These are phyloP conservation scores for Perca flavescens DNA, from an alignment of 2,113 vertebrate genomes.

Conservation along the genomic window DNA sequence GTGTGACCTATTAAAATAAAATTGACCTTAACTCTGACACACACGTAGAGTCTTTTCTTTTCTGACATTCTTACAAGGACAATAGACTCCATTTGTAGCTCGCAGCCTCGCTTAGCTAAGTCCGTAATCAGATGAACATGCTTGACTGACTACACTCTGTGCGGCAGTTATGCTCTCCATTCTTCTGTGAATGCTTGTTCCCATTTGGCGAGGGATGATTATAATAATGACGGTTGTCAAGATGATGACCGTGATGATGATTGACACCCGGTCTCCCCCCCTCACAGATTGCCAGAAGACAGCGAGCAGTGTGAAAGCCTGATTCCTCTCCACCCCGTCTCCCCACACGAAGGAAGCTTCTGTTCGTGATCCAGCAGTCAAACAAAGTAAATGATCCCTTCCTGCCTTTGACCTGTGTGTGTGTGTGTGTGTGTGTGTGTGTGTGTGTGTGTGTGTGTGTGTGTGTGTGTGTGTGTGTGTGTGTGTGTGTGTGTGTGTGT, in stretches of 20 bases:
- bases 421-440: background rate
- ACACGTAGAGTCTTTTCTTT: conserved; percentile 5
- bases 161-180: conserved; percentile 17
- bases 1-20: conserved; percentile 24
- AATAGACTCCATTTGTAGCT: conserved; percentile 38
- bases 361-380: conserved; percentile 79
- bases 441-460: background rate
- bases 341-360: conserved; percentile 81
- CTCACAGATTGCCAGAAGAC: conserved; percentile 89
- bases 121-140: conserved; percentile 47
- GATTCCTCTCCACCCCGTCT: conserved; percentile 90
- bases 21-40: conserved; percentile 21
- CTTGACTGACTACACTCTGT: conserved; percentile 37
- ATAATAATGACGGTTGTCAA: conserved; percentile 41
- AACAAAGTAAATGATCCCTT: conserved; percentile 43
- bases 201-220: conserved; percentile 38
- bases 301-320: conserved; percentile 95
- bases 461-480: no score
- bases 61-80: conserved; percentile 45
- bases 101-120: conserved; percentile 25
- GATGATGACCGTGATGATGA: conserved; percentile 46
- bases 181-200: conserved; percentile 44
- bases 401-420: background rate
- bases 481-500: no score
- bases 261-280: conserved; percentile 11